Base-by-base conservation (phyloP, 2,797 vertebrate species). In the Taenioides sp. region DNA sequence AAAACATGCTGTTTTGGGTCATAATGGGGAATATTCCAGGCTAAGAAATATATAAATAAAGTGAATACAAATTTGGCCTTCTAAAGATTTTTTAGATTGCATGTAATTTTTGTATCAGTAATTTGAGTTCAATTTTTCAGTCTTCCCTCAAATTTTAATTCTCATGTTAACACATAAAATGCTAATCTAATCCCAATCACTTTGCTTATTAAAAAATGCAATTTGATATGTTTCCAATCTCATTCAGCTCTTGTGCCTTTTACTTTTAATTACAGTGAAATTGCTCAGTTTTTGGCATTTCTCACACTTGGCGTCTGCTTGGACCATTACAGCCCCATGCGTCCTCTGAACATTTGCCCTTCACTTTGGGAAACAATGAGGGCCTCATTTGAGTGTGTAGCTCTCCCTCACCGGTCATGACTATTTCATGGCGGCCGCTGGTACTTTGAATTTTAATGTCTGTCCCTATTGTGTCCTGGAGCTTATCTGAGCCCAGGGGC, bases 361-460 rank as follows among this genome's bases (percentile, higher is more conserved):
- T 22, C 59, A 43, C 57, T 63, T 66, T 57, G 63, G 65, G n/a
- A 69, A 67, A 81, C 57, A 79, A 79, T 73, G 71, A 72, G 43
- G 23, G 57, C 55, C 67, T 49, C 71, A 72, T 81, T 74, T 57
- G 68, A 70, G 76, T 83, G 71, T 88, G 86, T 83, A 76, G 81
- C 79, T 80, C 88, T 89, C 82, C 68, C 79, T 88, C 77, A 85
- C 86, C 70, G 76, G 65, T 91, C 88, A 92, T 94, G 83, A 92
- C 76, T 93, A 88, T 93, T 92, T 93, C 76, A 93, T 91, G 89
- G 89, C 87, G 83, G 75, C 81, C 79, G 76, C 78, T 77, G 75
- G 82, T 89, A 89, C 77, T 90, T 88, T 90, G 82, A 87, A 92
- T 92, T 90, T 91, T 92, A 91, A 92, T 90, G 84, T 78, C 82